Base-by-base conservation (phyloP, 2,113 vertebrate species). In the Percopsis transmontana region DNA sequence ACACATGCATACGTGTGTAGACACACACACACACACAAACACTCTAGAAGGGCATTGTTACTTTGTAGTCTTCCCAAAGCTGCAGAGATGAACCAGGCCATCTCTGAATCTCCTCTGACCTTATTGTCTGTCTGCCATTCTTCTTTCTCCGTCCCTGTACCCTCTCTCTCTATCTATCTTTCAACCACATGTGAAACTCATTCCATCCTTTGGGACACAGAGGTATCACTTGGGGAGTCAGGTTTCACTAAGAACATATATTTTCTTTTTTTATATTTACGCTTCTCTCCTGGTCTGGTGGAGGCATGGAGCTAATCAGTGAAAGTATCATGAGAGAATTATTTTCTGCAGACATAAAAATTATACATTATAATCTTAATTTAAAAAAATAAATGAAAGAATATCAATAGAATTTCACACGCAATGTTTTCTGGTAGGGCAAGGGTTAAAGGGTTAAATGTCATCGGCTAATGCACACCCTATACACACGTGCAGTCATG, bases 141-240 rank as follows among this genome's bases (percentile, higher is more conserved):
- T 68, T 72, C 56, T 63, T 33, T 62, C 66, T 73, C 66, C 67
- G 73, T 52, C 68, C 68, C 56, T 63, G 27, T 62, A 55, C 18
- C 58, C 8, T 71, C 38, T 18, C 23, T 66, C 64, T 68, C 12
- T 48, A 51, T 47, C 42, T 38, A n/a, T 24, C 18, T 54, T 38
- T 24, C 21, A 14, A 33, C 18, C 70, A 72, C 73, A 82, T 74
- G 59, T 80, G 68, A 68, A 82, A 84, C 42, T 66, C 58, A 68
- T 85, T 79, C 42, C 50, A 41, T 64, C 42, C 68, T 75, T 44
- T 55, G 33, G 62, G 70, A 72, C 65, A 16, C 41, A 52, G 15
- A 58, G 81, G 72, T 71, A 61, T 74, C 72, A 42, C 62, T 68
- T 8, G 1, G 53, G 47, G 71, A 62, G 66, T 88, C 76, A 15